Evolutionary conservation across 2,888 invertebrate genomes (phyloP), one percentile per base, ranked within the genome.

Genomic region (Aporophyla nigra): DNA sequence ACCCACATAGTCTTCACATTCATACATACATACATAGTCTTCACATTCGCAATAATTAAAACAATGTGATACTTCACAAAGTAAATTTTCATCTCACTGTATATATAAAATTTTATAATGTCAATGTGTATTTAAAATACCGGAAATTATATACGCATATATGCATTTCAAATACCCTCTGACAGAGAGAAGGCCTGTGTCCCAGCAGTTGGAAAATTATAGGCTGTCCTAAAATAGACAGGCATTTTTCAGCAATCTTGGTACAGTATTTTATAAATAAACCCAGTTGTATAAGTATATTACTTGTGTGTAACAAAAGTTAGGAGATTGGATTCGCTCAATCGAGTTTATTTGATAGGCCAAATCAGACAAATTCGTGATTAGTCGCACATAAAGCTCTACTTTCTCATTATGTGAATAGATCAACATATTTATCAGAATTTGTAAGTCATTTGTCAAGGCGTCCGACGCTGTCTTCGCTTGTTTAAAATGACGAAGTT

Each of bases 381-480:
- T 65, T 63, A 59, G 21, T 59, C 16, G 43, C 1, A 46, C 1
- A 27, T 19, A 2, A 24, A 46, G n/a, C 24, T 16, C 33, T 43
- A 33, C 1, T 33, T 19, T 53, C n/a, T 21, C 33, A 19, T 21
- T 33, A 3, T 19, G 19, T 27, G 19, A 49, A 24, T 73, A 76
- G 59, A 12, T 40, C 19, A 63, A 40, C n/a, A 27, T 72, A 66
- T 62, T 78, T 70, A 53, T 65, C n/a, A 54, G 61, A 86, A 87
- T 82, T 83, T 84, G 74, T 81, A 78, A 71, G 74, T 90, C 85
- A 92, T 93, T 93, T 92, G 90, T 93, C 92, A 93, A 86, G 83
- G 71, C 82, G 76, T 67, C 80, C 72, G 78, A 84, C 85, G 84
- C 82, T 92, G 92, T 93, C 92, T 87, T 82, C 92, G 86, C 89